Evolutionary conservation across 1,140 invertebrate species (phyloP).

Genomic region (Ruditapes philippinarum): DNA sequence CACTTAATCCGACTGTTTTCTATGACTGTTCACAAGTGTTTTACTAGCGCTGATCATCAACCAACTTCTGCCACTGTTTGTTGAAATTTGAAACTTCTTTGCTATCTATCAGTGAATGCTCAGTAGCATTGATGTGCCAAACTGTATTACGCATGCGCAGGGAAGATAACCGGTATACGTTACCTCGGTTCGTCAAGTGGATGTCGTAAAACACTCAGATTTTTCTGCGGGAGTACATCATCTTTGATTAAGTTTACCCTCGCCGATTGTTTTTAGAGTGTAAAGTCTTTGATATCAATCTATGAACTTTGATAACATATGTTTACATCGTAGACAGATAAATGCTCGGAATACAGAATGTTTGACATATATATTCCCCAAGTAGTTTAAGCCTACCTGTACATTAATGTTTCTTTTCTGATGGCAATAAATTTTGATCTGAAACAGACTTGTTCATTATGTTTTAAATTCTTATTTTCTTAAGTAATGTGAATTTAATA

Average conservation of each 20-base stretch:
- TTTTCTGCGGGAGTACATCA: conserved; percentile 7
- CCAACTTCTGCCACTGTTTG: conserved; percentile 14
- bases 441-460: no score
- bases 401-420: no score
- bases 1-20: neutral
- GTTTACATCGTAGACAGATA: neutral
- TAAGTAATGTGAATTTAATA: no score
- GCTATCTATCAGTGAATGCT: conserved; percentile 33
- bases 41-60: neutral
- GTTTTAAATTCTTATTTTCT: no score
- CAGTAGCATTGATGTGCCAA: conserved; percentile 6
- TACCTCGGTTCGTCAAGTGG: conserved; percentile 19
- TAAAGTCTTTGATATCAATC: conserved; percentile 22
- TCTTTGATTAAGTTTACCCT: conserved; percentile 5
- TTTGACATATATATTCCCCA: no score
- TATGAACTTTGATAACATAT: neutral
- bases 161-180: conserved; percentile 11
- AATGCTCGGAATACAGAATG: neutral
- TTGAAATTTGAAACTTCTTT: conserved; percentile 36
- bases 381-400: no score
- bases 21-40: conserved; percentile 2
- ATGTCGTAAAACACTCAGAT: conserved; percentile 26
- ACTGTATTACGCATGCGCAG: conserved; percentile 37
- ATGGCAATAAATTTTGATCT: no score
- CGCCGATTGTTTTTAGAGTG: conserved; percentile 17